Evolutionary conservation across 2,113 vertebrate genomes (phyloP).

Genomic region (Periophthalmodon schlosseri): DNA sequence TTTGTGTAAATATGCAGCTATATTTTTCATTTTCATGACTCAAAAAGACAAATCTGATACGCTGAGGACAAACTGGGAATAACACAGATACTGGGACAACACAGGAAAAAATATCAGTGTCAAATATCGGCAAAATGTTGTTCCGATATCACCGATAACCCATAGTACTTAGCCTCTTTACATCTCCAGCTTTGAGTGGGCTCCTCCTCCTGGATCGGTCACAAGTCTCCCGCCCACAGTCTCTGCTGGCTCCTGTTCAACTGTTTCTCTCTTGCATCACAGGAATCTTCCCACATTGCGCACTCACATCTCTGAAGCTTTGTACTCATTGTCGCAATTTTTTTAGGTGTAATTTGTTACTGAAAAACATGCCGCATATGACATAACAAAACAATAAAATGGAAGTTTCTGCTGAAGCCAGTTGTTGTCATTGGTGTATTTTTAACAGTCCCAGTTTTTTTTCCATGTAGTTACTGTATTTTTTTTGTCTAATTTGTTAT

Average conservation of each 20-base stretch:
- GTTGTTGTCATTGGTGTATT: too few relatives aligned
- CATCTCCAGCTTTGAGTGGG: slow-evolving; percentile 27
- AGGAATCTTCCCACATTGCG: neutral
- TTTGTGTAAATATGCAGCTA: too few relatives aligned
- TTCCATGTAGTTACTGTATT: too few relatives aligned
- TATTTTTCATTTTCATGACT: too few relatives aligned
- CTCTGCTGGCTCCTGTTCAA: slow-evolving; percentile 34
- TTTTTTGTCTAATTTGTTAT: neutral
- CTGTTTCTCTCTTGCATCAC: slow-evolving; percentile 16
- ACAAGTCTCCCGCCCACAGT: slow-evolving; percentile 55
- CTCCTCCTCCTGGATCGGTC: slow-evolving; percentile 48
- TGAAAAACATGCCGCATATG: neutral
- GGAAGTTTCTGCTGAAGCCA: neutral
- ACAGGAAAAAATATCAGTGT: too few relatives aligned
- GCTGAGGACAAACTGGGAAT: too few relatives aligned
- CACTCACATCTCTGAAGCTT: slow-evolving; percentile 6
- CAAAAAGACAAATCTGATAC: too few relatives aligned
- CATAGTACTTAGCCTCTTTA: too few relatives aligned
- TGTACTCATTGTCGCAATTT: neutral
- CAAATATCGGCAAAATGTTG: too few relatives aligned
- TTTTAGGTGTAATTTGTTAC: neutral
- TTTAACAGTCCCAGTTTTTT: too few relatives aligned
- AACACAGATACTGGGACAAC: too few relatives aligned
- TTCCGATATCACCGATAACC: too few relatives aligned
- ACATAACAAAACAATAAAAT: neutral